These are phyloP conservation scores for Drosophila ustulata DNA, from an alignment of 2,888 invertebrate genomes.

Conservation along the genomic window DNA sequence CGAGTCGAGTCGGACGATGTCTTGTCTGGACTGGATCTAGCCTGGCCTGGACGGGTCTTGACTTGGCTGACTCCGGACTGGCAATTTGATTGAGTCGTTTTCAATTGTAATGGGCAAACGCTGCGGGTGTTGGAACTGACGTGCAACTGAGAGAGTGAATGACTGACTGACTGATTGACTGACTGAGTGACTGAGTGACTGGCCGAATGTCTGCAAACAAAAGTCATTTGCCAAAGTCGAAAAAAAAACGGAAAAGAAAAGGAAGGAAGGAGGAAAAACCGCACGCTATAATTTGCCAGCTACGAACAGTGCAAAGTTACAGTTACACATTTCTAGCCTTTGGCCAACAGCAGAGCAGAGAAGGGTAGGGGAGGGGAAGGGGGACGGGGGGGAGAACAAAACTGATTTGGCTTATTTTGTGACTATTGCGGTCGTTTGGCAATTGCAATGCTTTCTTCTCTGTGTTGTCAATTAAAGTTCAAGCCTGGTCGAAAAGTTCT, in stretches of 20 bases:
- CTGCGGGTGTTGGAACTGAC: constrained; percentile 78
- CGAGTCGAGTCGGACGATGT: constrained; percentile 9
- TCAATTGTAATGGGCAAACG: constrained; percentile 75
- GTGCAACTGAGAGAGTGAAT: constrained; percentile 29
- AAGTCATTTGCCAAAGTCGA: constrained; percentile 70
- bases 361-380: neutral
- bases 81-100: constrained; percentile 80
- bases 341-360: constrained; percentile 23
- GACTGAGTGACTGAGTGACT: constrained; percentile 23
- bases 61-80: constrained; percentile 19
- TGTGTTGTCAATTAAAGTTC: constrained; percentile 67
- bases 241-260: constrained; percentile 45
- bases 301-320: constrained; percentile 48
- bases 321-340: constrained; percentile 73
- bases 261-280: constrained; percentile 42
- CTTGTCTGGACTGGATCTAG: constrained; percentile 41
- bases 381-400: constrained; percentile 11
- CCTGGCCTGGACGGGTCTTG: constrained; percentile 1
- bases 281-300: constrained; percentile 71
- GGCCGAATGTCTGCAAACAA: constrained; percentile 44
- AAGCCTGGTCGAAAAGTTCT: constrained; percentile 57
- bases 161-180: constrained; percentile 32
- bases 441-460: constrained; percentile 49
- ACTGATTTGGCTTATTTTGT: constrained; percentile 71
- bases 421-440: constrained; percentile 64